These are phyloP conservation scores for Ladona fulva DNA, from an alignment of 1,140 invertebrate species.

Conservation along the genomic window DNA sequence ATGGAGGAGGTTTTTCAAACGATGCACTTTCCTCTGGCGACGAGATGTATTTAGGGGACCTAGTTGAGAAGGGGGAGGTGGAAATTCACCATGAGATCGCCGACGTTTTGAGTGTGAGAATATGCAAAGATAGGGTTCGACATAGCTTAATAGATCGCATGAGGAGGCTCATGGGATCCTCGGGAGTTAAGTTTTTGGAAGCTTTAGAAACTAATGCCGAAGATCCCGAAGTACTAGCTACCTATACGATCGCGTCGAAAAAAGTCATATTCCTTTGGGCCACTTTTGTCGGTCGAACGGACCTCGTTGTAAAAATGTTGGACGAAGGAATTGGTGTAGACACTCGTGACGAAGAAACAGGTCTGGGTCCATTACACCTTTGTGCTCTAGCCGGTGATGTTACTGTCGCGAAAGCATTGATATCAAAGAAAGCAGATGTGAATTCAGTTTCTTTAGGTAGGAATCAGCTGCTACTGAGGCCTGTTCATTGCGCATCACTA, in stretches of 20 bases:
- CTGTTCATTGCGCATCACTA: constrained; percentile 71
- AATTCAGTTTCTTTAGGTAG: constrained; percentile 36
- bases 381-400: constrained; percentile 66
- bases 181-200: constrained; percentile 1
- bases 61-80: not conserved
- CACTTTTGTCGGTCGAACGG: constrained; percentile 54
- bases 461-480: constrained; percentile 52
- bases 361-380: constrained; percentile 59
- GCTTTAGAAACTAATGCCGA: not conserved
- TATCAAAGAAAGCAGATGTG: constrained; percentile 55
- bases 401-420: constrained; percentile 56
- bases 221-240: not conserved
- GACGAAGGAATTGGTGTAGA: constrained; percentile 55
- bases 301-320: constrained; percentile 50
- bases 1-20: not conserved
- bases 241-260: not conserved
- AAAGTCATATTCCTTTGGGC: constrained; percentile 54
- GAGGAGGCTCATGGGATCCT: not conserved
- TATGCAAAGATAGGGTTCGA: not conserved
- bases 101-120: not conserved
- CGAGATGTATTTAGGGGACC: not conserved
- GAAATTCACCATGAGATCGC: not conserved
- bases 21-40: not conserved
- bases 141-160: not conserved
- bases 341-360: constrained; percentile 54